These are phyloP conservation scores for Perithous albicinctus DNA, from an alignment of 2,888 invertebrate species.

Conservation along the genomic window DNA sequence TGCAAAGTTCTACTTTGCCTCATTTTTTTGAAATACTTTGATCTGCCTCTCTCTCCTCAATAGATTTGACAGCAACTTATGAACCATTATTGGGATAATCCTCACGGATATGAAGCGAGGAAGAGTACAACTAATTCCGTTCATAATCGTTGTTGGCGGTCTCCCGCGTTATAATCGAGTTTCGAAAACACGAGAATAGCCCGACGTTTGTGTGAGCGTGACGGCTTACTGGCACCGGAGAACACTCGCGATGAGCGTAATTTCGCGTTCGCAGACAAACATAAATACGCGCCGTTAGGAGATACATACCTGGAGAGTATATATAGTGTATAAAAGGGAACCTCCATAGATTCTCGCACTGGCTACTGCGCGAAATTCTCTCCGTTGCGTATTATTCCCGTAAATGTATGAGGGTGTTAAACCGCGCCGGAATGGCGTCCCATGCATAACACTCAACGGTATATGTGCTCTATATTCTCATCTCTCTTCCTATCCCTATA, in stretches of 20 bases:
- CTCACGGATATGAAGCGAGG: background rate
- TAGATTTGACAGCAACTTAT: background rate
- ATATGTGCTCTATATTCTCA: constrained; percentile 18
- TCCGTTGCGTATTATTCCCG: constrained; percentile 56
- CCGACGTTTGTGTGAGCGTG: constrained; percentile 33
- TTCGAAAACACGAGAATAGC: constrained; percentile 77
- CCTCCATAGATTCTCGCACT: constrained; percentile 54
- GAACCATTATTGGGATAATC: background rate
- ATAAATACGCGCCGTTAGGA: constrained; percentile 56
- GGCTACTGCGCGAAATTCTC: constrained; percentile 43
- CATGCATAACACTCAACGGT: constrained; percentile 74
- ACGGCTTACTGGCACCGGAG: background rate
- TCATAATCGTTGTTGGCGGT: constrained; percentile 26
- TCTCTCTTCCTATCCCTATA: constrained; percentile 56
- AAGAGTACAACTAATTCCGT: constrained; percentile 23
- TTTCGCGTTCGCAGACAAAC: constrained; percentile 74
- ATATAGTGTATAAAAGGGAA: background rate
- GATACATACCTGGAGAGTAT: constrained; percentile 38
- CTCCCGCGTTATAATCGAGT: constrained; percentile 77
- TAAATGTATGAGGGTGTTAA: constrained; percentile 73
- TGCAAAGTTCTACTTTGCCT: no score
- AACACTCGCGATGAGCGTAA: constrained; percentile 65
- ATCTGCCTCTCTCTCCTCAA: no score
- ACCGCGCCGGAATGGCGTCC: constrained; percentile 78
- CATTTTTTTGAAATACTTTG: no score